A percentile compares a stretch with the other conserved stretches of the same genome.
phyloP scores from a whole-genome alignment of 2,888 invertebrate species.

The Onthophagus sagittarius region DNA sequence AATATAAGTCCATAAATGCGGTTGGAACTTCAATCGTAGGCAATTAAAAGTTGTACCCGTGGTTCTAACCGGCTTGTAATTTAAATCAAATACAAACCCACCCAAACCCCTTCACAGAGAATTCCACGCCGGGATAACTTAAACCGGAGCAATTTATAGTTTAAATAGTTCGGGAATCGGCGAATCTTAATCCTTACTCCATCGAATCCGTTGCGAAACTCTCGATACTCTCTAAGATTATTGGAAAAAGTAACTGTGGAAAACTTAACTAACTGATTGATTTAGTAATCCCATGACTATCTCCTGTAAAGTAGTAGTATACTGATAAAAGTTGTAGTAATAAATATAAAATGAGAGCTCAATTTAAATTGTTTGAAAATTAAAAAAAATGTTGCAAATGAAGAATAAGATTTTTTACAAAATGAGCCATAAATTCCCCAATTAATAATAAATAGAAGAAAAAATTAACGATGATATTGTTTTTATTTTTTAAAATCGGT shows the following conservation, averaged over 20 bases:
- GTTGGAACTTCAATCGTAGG: neutral
- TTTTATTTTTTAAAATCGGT: too few relatives aligned
- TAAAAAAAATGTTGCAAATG: too few relatives aligned
- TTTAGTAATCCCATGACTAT: too few relatives aligned
- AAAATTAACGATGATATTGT: too few relatives aligned
- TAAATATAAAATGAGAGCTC: too few relatives aligned
- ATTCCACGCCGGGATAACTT: slow-evolving; percentile 2
- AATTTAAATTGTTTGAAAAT: too few relatives aligned
- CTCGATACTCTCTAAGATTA: neutral
- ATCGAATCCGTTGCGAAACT: neutral
- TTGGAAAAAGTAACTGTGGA: neutral
- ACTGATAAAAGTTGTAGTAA: too few relatives aligned
- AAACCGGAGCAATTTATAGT: slow-evolving; percentile 16
- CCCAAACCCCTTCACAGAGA: neutral
- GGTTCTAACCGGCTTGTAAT: slow-evolving; percentile 13
- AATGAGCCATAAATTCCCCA: too few relatives aligned
- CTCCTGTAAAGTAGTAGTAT: too few relatives aligned
- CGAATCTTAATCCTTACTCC: neutral
- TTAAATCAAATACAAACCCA: slow-evolving; percentile 21
- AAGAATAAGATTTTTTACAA: too few relatives aligned
- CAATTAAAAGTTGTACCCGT: neutral
- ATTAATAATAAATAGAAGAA: too few relatives aligned
- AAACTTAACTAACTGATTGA: neutral
- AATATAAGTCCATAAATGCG: neutral
- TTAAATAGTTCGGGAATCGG: slow-evolving; percentile 13